These are phyloP conservation scores for Pimephales promelas DNA, from an alignment of 2,113 vertebrate species.

Conservation along the genomic window DNA sequence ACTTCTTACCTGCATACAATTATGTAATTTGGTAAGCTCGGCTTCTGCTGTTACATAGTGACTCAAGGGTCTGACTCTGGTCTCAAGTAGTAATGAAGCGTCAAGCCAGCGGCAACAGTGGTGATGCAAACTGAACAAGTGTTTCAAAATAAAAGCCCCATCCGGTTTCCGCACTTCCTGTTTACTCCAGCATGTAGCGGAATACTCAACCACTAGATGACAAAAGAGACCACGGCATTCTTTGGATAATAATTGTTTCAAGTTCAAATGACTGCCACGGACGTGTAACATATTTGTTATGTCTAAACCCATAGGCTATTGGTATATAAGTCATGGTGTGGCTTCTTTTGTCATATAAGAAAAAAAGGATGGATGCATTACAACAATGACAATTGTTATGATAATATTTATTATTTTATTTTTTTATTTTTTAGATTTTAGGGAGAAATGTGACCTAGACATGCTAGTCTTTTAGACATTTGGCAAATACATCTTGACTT, in stretches of 20 bases:
- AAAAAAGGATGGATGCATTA: too few relatives aligned
- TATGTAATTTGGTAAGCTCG: not conserved
- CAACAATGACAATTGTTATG: too few relatives aligned
- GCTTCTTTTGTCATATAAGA: too few relatives aligned
- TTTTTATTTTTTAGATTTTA: too few relatives aligned
- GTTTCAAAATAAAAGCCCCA: conserved; percentile 26
- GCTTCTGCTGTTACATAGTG: not conserved
- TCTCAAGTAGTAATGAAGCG: not conserved
- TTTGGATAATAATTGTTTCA: not conserved
- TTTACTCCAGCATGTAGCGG: not conserved
- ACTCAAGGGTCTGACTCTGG: too few relatives aligned
- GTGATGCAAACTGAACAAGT: not conserved
- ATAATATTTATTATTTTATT: too few relatives aligned
- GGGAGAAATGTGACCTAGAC: too few relatives aligned
- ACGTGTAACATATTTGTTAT: not conserved
- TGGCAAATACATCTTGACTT: not conserved
- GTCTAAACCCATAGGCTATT: not conserved
- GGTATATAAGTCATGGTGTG: too few relatives aligned
- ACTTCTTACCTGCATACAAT: not conserved
- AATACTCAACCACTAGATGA: conserved; percentile 21
- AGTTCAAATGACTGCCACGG: not conserved
- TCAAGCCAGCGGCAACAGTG: not conserved
- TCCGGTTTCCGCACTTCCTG: not conserved
- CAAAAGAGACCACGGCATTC: not conserved
- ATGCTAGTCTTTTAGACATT: too few relatives aligned